phyloP scores from a whole-genome alignment of 2,888 invertebrate genomes.

The Nomada fabriciana region DNA sequence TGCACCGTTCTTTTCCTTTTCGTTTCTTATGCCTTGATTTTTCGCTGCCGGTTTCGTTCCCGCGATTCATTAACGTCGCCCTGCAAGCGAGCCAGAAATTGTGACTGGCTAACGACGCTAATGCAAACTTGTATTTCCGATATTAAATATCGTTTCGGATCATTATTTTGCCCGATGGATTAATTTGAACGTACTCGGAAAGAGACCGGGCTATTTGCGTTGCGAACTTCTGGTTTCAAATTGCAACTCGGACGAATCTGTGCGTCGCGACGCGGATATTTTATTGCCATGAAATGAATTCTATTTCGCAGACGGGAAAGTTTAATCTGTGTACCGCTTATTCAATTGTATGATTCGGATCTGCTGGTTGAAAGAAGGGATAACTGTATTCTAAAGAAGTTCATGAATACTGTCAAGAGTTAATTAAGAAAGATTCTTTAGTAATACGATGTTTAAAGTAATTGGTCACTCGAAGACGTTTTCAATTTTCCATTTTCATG shows the following conservation, averaged over 20 bases:
- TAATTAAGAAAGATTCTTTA: too few species aligned
- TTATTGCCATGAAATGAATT: constrained; percentile 32
- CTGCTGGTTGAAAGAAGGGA: too few species aligned
- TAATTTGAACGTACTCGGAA: constrained; percentile 23
- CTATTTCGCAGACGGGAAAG: background rate
- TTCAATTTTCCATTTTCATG: too few species aligned
- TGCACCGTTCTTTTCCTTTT: background rate
- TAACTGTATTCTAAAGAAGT: too few species aligned
- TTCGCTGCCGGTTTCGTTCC: constrained; percentile 18
- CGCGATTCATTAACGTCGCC: constrained; percentile 36
- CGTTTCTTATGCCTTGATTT: background rate
- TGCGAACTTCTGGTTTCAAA: constrained; percentile 38
- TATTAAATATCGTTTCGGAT: constrained; percentile 50
- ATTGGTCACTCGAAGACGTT: too few species aligned
- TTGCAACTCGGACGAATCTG: constrained; percentile 39
- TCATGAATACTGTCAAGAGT: too few species aligned
- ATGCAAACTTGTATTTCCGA: constrained; percentile 32
- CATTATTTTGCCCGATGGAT: constrained; percentile 39
- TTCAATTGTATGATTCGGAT: too few species aligned
- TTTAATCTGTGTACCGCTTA: too few species aligned
- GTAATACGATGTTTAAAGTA: too few species aligned
- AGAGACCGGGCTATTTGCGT: constrained; percentile 39
- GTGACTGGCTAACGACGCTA: constrained; percentile 21
- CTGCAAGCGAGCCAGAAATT: background rate
- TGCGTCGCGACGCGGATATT: constrained; percentile 10